Base-by-base conservation (phyloP, 2,888 invertebrate genomes). In the Subacronicta megacephala region DNA sequence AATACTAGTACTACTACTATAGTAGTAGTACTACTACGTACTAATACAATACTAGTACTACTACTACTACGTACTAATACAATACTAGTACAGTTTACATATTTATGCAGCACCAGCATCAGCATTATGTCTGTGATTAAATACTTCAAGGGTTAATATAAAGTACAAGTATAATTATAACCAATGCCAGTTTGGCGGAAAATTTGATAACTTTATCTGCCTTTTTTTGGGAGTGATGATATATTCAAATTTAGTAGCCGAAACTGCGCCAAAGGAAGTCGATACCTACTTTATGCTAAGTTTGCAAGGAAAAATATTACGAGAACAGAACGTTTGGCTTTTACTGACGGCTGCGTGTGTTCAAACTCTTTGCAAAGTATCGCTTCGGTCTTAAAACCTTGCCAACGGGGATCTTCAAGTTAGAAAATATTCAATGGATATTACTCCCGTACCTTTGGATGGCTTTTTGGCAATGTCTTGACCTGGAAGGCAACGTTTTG, bases 361-460 rank as follows among this genome's bases (percentile, higher is more conserved):
- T 31, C 7, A 65, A 50, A 40, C 59, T 70, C 50, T 45, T 58
- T 43, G 38, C 15, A 31, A 62, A 72, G 45, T 53, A 59, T 51
- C 44, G 26, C 35, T 38, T 4, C 18, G 26, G 41, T 56, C 40
- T 52, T 12, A 58, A 12, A 69, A 73, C 46, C 63, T 73, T 35
- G 7, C 15, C 6, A 31, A 23, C 17, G n/a, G 29, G 15, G 33
- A 51, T 47, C 12, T 46, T 26, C 44, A 71, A 56, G 20, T 59
- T 62, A 47, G 15, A 44, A 46, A 68, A 63, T 59, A 59, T 63
- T 69, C 35, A 57, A 57, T 62, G 41, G 7, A 57, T 62, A 54
- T 57, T 56, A 41, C 51, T 46, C 44, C 16, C 16, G 54, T 52
- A 3, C 12, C n/a, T 3, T 9, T n/a, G n/a, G 12, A n/a, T 29